phyloP scores from a whole-genome alignment of 2,797 vertebrate species.

The Lithobates pipiens region DNA sequence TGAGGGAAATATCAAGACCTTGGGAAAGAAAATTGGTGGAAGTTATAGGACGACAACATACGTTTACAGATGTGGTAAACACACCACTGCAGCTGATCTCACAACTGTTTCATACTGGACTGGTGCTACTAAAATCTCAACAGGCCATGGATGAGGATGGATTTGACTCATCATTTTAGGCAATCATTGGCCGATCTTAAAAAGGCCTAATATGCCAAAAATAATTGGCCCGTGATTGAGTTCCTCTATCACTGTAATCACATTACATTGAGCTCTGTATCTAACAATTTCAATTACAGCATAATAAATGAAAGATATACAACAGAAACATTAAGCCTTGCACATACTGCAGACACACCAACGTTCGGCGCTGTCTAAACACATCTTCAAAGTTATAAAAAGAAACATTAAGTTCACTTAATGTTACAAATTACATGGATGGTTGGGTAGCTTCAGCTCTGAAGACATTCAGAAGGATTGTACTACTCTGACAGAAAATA shows the following conservation, averaged over 20 bases:
- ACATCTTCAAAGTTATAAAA: constrained; percentile 56
- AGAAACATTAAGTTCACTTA: constrained; percentile 52
- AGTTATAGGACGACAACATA: too few relatives aligned
- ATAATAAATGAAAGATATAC: constrained; percentile 4
- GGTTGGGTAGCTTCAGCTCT: constrained; percentile 41
- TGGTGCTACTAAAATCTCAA: too few relatives aligned
- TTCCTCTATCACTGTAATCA: neutral
- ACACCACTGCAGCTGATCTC: too few relatives aligned
- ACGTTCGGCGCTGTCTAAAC: constrained; percentile 46
- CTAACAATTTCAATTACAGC: neutral
- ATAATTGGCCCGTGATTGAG: neutral
- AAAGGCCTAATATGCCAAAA: neutral
- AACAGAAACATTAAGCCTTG: constrained; percentile 16
- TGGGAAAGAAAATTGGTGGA: too few relatives aligned
- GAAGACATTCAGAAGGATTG: constrained; percentile 49
- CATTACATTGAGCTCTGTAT: neutral
- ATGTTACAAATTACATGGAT: constrained; percentile 62
- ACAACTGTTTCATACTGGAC: neutral
- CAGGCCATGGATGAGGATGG: neutral
- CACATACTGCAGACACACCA: constrained; percentile 44
- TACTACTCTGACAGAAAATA: constrained; percentile 44
- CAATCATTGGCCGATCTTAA: neutral
- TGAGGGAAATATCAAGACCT: too few relatives aligned
- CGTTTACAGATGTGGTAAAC: too few relatives aligned
- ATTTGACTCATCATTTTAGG: neutral